Evolutionary conservation across 2,113 vertebrate species (phyloP), one percentile per base, ranked within the genome.

Genomic region (Corynorhinus townsendii): DNA sequence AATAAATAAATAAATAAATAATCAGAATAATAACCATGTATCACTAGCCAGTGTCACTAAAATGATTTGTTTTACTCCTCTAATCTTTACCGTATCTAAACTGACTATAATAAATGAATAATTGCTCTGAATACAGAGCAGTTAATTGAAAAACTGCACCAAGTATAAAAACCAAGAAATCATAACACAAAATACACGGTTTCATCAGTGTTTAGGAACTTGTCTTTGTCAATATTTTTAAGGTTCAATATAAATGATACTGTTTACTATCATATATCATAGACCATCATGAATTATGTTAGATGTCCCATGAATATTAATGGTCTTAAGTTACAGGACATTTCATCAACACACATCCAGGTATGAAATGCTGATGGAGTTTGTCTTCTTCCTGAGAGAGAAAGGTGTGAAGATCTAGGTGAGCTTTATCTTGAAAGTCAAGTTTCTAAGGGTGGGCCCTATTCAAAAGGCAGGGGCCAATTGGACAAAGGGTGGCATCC

Each of bases 81-180:
- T 98, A 98, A 98, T 99, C 98, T 98, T 98, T 97, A 98, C 98
- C 97, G 92, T 98, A 98, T 99, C 98, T 98, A 98, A 98, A 98
- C 98, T 98, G 98, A 98, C 98, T 98, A 98, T 98, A 98, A 98
- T 98, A 99, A 98, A 98, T 98, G 98, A 98, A 98, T 98, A 99
- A 99, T 98, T 98, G 96, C 97, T 97, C 97, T 43, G 95, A 98
- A 98, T 98, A 98, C 97, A 96, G 97, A 97, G 92, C 94, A 98
- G 97, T 98, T 98, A 98, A 99, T 98, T 98, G 98, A 98, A 99
- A 98, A 98, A 98, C 98, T 95, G 96, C 97, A 98, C 98, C 94
- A 98, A 98, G 98, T 98, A 98, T 98, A 98, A 98, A 98, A 98
- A 98, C 98, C 98, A 98, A 98, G 98, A 98, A 99, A 98, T 98